phyloP scores from a whole-genome alignment of 2,888 invertebrate genomes.

The Sycophila texana region DNA sequence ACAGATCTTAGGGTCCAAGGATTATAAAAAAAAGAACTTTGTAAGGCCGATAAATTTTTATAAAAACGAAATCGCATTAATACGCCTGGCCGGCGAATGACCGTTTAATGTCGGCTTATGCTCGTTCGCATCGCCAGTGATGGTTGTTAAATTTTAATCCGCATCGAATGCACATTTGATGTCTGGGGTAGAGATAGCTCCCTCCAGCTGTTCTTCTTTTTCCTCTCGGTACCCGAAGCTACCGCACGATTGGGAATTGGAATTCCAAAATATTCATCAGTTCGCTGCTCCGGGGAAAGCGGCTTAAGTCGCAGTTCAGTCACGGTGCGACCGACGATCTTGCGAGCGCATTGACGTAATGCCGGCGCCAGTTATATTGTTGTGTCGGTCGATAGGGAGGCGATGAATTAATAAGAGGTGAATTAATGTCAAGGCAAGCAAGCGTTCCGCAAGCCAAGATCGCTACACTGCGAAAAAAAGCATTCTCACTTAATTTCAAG shows the following conservation, averaged over 20 bases:
- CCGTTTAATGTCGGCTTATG: too few species aligned
- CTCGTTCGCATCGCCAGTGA: too few species aligned
- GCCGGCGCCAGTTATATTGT: background rate
- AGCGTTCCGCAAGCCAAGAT: background rate
- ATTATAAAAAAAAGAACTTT: background rate
- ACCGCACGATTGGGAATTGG: background rate
- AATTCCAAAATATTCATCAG: background rate
- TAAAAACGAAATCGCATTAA: too few species aligned
- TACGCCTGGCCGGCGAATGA: too few species aligned
- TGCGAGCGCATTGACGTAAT: background rate
- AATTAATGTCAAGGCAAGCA: constrained; percentile 42
- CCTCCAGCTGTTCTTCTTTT: background rate
- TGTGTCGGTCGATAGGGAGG: background rate
- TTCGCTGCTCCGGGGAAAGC: background rate
- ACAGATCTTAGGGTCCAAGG: background rate
- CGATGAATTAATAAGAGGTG: constrained; percentile 30
- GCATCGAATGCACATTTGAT: too few species aligned
- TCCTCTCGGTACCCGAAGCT: background rate
- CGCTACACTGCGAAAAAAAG: background rate
- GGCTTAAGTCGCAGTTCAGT: background rate
- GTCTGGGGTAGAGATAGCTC: too few species aligned
- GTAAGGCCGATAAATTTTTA: too few species aligned
- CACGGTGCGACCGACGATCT: background rate
- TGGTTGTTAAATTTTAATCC: too few species aligned
- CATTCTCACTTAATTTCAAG: background rate